phyloP scores from a whole-genome alignment of 2,113 vertebrate species.

The Acrocephalus arundinaceus region DNA sequence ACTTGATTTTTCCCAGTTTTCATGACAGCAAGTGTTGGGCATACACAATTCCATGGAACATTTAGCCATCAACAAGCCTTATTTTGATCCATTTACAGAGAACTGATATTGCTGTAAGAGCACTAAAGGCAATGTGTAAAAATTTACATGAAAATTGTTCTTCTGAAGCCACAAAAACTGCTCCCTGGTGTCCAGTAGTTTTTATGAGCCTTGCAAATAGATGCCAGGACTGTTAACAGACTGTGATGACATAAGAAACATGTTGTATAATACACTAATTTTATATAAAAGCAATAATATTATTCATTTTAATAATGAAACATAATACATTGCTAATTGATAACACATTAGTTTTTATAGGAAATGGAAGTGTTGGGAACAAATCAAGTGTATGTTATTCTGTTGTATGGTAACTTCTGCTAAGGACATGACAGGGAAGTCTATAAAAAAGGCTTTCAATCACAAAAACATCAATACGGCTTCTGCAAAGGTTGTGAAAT shows the following conservation, averaged over 20 bases:
- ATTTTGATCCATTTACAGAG: constrained; percentile 43
- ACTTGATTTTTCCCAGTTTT: not conserved
- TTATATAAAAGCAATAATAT: not conserved
- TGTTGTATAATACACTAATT: not conserved
- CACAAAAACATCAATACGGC: not conserved
- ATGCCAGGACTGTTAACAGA: not conserved
- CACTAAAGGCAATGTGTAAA: not conserved
- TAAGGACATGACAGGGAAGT: not conserved
- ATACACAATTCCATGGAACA: not conserved
- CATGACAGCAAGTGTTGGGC: not conserved
- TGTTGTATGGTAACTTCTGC: not conserved
- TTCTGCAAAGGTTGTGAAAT: not conserved
- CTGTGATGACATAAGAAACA: not conserved
- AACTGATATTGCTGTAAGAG: not conserved
- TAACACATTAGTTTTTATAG: not conserved
- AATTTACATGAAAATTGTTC: constrained; percentile 34
- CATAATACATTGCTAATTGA: not conserved
- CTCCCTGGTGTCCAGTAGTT: not conserved
- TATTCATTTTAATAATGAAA: constrained; percentile 43
- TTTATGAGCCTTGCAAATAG: constrained; percentile 39
- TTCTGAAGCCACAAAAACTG: constrained; percentile 20
- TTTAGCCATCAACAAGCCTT: not conserved
- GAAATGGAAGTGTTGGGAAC: not conserved
- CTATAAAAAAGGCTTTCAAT: not conserved
- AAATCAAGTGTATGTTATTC: not conserved